These are phyloP conservation scores for Galbula dea DNA, from an alignment of 2,113 vertebrate genomes.

Conservation along the genomic window DNA sequence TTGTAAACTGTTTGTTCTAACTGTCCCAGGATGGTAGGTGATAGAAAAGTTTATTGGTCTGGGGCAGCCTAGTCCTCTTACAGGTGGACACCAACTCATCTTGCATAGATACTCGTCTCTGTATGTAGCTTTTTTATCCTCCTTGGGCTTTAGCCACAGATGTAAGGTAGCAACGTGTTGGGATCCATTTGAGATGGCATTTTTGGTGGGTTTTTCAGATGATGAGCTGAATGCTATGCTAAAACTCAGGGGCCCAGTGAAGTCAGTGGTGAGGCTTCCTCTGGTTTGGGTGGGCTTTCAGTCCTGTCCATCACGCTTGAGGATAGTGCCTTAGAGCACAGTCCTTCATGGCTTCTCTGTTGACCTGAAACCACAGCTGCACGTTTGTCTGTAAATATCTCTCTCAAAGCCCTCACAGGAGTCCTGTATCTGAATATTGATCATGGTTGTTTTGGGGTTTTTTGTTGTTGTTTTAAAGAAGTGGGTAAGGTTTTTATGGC, in stretches of 20 bases:
- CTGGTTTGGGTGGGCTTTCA: neutral
- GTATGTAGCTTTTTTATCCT: constrained; percentile 24
- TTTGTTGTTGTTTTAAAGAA: neutral
- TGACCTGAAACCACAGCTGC: neutral
- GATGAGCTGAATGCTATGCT: neutral
- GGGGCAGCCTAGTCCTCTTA: neutral
- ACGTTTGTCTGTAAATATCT: constrained; percentile 9
- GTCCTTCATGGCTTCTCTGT: neutral
- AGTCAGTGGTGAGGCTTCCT: neutral
- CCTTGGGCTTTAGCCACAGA: constrained; percentile 31
- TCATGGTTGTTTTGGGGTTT: neutral
- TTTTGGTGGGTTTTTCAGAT: neutral
- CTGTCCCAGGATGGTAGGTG: neutral
- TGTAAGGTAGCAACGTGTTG: neutral
- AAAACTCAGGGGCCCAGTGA: constrained; percentile 18
- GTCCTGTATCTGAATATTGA: constrained; percentile 2
- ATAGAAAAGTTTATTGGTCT: neutral
- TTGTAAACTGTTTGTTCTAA: constrained; percentile 42
- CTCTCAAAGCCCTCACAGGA: constrained; percentile 14
- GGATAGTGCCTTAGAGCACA: neutral
- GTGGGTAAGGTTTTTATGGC: neutral
- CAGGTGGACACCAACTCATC: neutral
- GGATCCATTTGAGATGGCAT: neutral
- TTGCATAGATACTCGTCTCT: neutral
- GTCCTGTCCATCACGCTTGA: accelerated